Base-by-base conservation (phyloP, 2,797 vertebrate genomes). In the Rhinogobio ventralis region DNA sequence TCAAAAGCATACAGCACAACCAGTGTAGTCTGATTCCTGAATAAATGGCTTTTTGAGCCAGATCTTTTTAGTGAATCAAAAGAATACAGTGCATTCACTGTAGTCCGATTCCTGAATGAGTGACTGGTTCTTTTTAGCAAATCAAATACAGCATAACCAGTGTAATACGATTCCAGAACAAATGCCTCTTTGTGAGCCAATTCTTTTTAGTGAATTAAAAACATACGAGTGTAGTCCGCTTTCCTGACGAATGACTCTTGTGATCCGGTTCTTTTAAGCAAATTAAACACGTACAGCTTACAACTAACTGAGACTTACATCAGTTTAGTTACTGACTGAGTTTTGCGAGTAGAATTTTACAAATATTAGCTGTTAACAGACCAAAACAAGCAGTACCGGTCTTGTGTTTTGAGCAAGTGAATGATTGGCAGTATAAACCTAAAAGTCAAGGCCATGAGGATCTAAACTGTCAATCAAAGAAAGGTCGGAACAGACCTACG, bases 401-500 rank as follows among this genome's bases (percentile, higher is more conserved):
- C 23, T 77, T 42, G 36, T 77, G 39, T 42, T 72, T 36, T 67
- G 45, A 51, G 62, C 49, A 69, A 57, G 17, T 36, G 20, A 55
- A 39, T 71, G 9, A 75, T 14, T 66, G 71, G 14, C 79, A 81
- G 33, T n/a, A 17, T 62, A 53, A 80, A 64, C 53, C 68, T 66
- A 66, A 67, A 66, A 75, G 53, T 79, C 66, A 87, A 66, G 69
- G 68, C 62, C 46, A 81, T 14, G 49, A 69, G 25, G 53, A 62
- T 74, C 64, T 78, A 19, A 55, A 45, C 79, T 83, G 76, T 82
- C 79, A 66, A 83, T 75, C 57, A 86, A 84, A 68, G 53, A 87
- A 87, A 88, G 87, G 80, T 85, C 85, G 62, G 71, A 85, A 78
- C 75, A 87, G 73, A 79, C 87, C 85, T 68, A 55, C 77, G 80